These are phyloP conservation scores for Neolamprologus devosi DNA, from an alignment of 2,113 vertebrate genomes.

Conservation along the genomic window DNA sequence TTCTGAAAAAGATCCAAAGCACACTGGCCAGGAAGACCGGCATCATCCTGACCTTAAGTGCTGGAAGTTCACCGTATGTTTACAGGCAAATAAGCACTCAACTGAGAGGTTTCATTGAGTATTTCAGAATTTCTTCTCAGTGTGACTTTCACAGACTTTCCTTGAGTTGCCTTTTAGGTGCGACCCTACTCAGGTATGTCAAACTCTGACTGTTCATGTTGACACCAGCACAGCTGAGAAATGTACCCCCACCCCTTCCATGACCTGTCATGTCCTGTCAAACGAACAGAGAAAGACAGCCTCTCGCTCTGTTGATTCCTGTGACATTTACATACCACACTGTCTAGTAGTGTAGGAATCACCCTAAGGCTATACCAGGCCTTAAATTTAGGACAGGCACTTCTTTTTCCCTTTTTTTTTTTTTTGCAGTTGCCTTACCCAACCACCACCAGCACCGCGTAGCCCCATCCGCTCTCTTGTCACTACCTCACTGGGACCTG, in stretches of 20 bases:
- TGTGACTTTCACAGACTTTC: not conserved
- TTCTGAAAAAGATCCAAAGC: not conserved
- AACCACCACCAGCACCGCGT: not conserved
- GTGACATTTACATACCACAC: slow-evolving; percentile 71
- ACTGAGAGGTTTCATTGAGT: not conserved
- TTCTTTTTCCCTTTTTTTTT: not conserved
- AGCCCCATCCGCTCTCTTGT: slow-evolving; percentile 10
- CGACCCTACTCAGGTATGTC: not conserved
- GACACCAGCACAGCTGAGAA: slow-evolving; percentile 15
- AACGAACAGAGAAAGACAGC: slow-evolving; percentile 39
- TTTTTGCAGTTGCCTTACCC: not conserved
- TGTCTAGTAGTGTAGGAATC: slow-evolving; percentile 54
- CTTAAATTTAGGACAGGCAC: slow-evolving; percentile 60
- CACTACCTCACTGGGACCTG: slow-evolving; percentile 50
- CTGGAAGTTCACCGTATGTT: not conserved
- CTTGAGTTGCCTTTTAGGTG: not conserved
- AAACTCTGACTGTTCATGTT: slow-evolving; percentile 5
- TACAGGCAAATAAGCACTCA: not conserved
- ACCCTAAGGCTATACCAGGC: slow-evolving; percentile 55
- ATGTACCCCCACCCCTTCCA: not conserved
- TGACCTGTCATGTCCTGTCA: slow-evolving; percentile 52
- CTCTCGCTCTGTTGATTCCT: slow-evolving; percentile 57
- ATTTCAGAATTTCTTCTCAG: not conserved
- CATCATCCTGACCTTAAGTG: not conserved
- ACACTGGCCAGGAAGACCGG: not conserved